Evolutionary conservation across 2,888 invertebrate genomes (phyloP).

Genomic region (Yponomeuta malinellus): DNA sequence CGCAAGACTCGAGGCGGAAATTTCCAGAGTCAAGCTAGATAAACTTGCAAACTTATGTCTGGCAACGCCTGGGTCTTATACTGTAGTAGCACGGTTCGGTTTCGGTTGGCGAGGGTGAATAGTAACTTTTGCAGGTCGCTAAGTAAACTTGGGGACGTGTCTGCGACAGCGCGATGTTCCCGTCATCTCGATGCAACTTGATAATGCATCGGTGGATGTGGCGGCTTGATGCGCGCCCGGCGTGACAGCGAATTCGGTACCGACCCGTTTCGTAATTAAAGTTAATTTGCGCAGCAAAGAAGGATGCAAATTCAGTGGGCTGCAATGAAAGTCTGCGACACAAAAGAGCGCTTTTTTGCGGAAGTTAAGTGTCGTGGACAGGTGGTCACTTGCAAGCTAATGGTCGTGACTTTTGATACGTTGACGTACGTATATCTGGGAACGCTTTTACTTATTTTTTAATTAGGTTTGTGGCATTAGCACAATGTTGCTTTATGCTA

Average conservation of each 20-base stretch:
- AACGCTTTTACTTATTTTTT: too few relatives aligned
- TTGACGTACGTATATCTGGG: too few relatives aligned
- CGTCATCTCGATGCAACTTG: slow-evolving; percentile 67
- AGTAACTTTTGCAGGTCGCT: background rate
- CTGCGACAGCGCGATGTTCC: slow-evolving; percentile 63
- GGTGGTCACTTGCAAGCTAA: too few relatives aligned
- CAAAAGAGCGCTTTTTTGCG: background rate
- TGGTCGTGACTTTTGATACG: too few relatives aligned
- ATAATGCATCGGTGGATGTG: slow-evolving; percentile 52
- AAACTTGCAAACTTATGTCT: background rate
- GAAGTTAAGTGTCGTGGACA: too few relatives aligned
- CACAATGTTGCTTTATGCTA: too few relatives aligned
- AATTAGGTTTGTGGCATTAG: too few relatives aligned
- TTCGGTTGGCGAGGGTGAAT: slow-evolving; percentile 6
- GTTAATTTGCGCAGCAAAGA: background rate
- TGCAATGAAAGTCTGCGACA: background rate
- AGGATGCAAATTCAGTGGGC: background rate
- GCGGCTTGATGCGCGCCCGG: background rate
- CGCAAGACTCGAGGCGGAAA: slow-evolving; percentile 15
- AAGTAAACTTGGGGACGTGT: slow-evolving; percentile 70
- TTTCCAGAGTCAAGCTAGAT: slow-evolving; percentile 12
- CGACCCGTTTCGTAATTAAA: background rate
- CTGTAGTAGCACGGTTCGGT: background rate
- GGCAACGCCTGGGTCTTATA: background rate
- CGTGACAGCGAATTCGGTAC: slow-evolving; percentile 2